A percentile compares a stretch with the other conserved stretches of the same genome.
Conservation (phyloP, 2,888 invertebrate genomes). For the Dolichomitus sp. region DNA sequence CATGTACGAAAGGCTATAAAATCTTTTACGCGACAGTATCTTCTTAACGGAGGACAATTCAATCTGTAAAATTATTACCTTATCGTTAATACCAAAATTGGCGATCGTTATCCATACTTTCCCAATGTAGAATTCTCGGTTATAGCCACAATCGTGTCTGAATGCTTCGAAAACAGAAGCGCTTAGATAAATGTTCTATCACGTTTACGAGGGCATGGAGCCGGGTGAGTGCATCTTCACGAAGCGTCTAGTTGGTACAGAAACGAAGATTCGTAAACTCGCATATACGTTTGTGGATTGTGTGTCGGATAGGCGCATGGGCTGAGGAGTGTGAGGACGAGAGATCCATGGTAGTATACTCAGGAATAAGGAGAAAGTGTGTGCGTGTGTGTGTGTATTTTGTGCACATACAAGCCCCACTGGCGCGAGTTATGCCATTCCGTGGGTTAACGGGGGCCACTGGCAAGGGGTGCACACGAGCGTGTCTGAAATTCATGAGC, state of each 20-base stretch:
- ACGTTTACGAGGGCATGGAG: slow-evolving; percentile 39
- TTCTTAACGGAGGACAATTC: too few relatives aligned
- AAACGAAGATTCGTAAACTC: slow-evolving; percentile 63
- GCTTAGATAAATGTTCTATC: slow-evolving; percentile 50
- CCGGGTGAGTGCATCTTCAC: slow-evolving; percentile 41
- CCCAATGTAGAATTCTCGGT: neutral
- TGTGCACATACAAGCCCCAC: slow-evolving; percentile 37
- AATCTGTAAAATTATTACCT: too few relatives aligned
- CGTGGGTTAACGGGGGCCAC: slow-evolving; percentile 60
- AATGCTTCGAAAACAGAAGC: slow-evolving; percentile 56
- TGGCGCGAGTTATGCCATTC: slow-evolving; percentile 58
- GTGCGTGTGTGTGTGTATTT: slow-evolving; percentile 20
- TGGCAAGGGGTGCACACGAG: slow-evolving; percentile 59
- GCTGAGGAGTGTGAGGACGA: slow-evolving; percentile 24
- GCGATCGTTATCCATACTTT: too few relatives aligned
- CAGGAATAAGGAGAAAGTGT: neutral
- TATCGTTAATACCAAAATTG: too few relatives aligned
- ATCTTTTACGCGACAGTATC: too few relatives aligned
- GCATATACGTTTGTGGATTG: slow-evolving; percentile 39
- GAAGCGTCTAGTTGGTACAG: slow-evolving; percentile 55
- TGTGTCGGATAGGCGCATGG: slow-evolving; percentile 45
- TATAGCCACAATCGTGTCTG: slow-evolving; percentile 26
- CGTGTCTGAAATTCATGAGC: slow-evolving; percentile 77
- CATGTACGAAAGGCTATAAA: too few relatives aligned
- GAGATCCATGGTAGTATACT: slow-evolving; percentile 29